phyloP scores from a whole-genome alignment of 2,113 vertebrate genomes.

The Petroica traversi region DNA sequence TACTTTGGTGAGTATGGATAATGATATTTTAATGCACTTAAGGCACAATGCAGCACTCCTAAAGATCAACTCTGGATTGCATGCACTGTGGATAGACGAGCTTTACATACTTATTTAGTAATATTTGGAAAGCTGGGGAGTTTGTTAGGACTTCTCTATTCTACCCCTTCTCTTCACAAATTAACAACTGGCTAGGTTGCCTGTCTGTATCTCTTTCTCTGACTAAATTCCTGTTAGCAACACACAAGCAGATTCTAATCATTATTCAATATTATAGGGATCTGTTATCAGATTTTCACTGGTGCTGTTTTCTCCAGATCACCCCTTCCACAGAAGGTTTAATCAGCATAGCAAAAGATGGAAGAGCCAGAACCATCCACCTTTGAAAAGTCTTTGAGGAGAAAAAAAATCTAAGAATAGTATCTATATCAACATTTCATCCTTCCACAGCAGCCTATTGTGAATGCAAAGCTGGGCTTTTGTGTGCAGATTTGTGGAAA shows the following conservation, averaged over 20 bases:
- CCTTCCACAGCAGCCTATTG: not conserved
- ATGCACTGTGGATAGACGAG: not conserved
- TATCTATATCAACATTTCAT: not conserved
- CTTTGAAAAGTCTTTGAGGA: not conserved
- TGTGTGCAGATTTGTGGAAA: not conserved
- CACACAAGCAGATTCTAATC: not conserved
- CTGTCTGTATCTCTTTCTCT: not conserved
- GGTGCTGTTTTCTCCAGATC: not conserved
- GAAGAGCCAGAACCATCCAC: not conserved
- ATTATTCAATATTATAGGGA: not conserved
- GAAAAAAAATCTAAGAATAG: not conserved
- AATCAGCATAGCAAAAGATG: not conserved
- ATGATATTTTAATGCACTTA: conserved; percentile 45
- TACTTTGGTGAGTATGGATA: conserved; percentile 16
- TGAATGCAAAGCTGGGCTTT: not conserved
- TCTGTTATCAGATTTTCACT: not conserved
- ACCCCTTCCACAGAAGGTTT: not conserved
- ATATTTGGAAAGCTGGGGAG: not conserved
- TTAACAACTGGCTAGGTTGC: not conserved
- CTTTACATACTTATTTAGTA: not conserved
- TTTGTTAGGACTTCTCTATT: not conserved
- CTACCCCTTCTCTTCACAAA: not conserved
- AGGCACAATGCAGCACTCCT: not conserved
- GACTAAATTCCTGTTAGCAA: not conserved
- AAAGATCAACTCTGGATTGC: not conserved